Conservation (phyloP, 2,797 vertebrate species). For the Anabacerthia variegaticeps region DNA sequence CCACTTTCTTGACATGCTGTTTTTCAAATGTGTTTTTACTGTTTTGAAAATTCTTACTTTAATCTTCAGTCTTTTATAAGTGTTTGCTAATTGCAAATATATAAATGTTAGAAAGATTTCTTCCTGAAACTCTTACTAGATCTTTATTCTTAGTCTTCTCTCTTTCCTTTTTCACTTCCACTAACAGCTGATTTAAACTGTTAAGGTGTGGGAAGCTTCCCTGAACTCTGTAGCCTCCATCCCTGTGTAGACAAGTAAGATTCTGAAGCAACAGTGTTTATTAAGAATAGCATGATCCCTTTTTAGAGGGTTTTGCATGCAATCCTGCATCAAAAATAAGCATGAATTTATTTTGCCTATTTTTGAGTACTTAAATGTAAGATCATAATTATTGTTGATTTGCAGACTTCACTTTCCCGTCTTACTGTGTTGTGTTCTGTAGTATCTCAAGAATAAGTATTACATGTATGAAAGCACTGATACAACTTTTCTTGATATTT, state of each 20-base stretch:
- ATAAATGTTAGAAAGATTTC: conserved; percentile 67
- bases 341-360: conserved; percentile 76
- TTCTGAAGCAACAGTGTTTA: conserved; percentile 76
- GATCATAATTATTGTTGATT: conserved; percentile 20
- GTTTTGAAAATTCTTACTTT: neutral
- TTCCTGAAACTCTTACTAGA: conserved; percentile 73
- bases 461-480: neutral
- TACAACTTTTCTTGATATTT: neutral
- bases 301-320: conserved; percentile 78
- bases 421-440: conserved; percentile 46
- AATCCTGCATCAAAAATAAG: conserved; percentile 75
- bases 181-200: conserved; percentile 93
- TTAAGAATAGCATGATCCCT: conserved; percentile 78
- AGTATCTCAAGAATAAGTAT: neutral
- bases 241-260: conserved; percentile 86
- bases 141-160: conserved; percentile 81
- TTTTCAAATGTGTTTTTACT: conserved; percentile 38
- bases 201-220: conserved; percentile 88
- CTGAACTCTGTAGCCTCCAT: conserved; percentile 83
- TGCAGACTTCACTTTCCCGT: conserved; percentile 54
- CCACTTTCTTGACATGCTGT: neutral
- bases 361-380: conserved; percentile 57
- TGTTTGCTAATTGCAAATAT: neutral
- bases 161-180: conserved; percentile 85
- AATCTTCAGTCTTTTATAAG: neutral